Base-by-base conservation (phyloP, 2,888 invertebrate species). In the Metopia argyrocephala region DNA sequence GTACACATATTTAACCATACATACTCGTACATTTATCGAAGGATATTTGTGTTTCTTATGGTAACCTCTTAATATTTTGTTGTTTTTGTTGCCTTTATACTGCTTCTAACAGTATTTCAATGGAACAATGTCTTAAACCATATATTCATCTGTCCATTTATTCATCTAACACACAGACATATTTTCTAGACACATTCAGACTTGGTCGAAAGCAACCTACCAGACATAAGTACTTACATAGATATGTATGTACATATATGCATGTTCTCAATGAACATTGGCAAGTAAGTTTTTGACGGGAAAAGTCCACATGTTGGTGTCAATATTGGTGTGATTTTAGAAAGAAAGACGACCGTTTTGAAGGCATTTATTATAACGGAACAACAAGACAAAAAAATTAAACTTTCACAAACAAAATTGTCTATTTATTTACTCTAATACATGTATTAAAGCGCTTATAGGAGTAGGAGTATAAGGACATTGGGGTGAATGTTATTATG, bases 231-330 rank as follows among this genome's bases (percentile, higher is more conserved):
- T 27, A 25, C 38, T 25, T 25, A 68, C 21, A n/a, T n/a, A n/a
- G n/a, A n/a, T n/a, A n/a, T n/a, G n/a, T n/a, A n/a, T n/a, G 28
- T 23, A 61, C 59, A 61, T 28, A 73, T 28, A 54, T 45, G 46
- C 5, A 54, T 20, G 28, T 46, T 46, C 64, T 64, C 28, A 64
- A 56, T 64, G 46, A 64, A 62, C 54, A 45, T 54, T 62, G 38
- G 45, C 46, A 64, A 31, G 21, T 15, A 56, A 73, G 56, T 64
- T 56, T 28, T 73, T 64, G 73, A 56, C 62, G 56, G 64, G 64
- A 62, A 73, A 64, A 73, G 73, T 73, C 73, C 73, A 73, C 64
- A 73, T 73, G 54, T 64, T 64, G 64, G 62, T 64, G 73, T 46
- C 73, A 56, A 54, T 56, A 56, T 73, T 62, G 56, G 73, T 73